phyloP scores from a whole-genome alignment of 2,113 vertebrate species.

The Asarcornis scutulata region DNA sequence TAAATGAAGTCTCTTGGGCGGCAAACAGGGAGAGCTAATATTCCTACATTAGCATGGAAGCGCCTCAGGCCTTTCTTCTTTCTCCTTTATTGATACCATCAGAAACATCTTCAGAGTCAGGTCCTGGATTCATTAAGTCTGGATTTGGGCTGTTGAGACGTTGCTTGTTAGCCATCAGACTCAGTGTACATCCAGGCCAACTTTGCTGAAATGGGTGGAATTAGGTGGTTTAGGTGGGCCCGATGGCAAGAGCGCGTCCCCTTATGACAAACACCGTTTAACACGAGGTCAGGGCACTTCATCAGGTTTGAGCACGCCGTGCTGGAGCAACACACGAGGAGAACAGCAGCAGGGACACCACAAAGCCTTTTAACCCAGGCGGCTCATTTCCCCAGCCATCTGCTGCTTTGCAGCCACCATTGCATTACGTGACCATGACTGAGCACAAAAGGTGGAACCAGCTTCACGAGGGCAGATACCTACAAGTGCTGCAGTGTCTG shows the following conservation, averaged over 20 bases:
- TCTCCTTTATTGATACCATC: slow-evolving; percentile 31
- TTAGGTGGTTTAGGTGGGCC: not conserved
- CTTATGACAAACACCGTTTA: not conserved
- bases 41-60: not conserved
- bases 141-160: not conserved
- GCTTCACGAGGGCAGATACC: not conserved
- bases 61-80: not conserved
- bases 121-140: not conserved
- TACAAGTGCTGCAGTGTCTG: not conserved
- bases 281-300: not conserved
- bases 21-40: not conserved
- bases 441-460: not conserved
- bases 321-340: not conserved
- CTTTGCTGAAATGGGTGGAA: not conserved
- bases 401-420: not conserved
- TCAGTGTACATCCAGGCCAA: not conserved
- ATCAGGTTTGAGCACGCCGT: rapidly evolving
- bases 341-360: not conserved
- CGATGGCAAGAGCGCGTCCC: rapidly evolving
- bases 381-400: not conserved
- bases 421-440: not conserved
- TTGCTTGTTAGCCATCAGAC: not conserved
- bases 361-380: not conserved
- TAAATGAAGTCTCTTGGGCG: not conserved
- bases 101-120: not conserved